Base-by-base conservation (phyloP, 1,140 invertebrate genomes). In the Ditylenchus dipsaci region DNA sequence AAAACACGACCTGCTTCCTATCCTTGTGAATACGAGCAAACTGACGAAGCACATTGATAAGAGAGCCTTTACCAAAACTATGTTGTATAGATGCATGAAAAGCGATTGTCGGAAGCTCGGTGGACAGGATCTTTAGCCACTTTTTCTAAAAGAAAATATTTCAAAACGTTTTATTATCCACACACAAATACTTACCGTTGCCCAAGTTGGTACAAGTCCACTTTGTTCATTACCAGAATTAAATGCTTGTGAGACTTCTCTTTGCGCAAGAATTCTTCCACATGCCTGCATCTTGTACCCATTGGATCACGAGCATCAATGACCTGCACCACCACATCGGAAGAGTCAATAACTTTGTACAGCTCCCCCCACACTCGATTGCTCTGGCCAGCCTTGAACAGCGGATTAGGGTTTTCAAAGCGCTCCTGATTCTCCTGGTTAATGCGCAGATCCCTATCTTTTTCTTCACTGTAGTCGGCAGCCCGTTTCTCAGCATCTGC, bases 361-460 rank as follows among this genome's bases (percentile, higher is more conserved):
- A 99, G 84, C 84, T 99, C 96, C 86, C 95, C 95, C 95, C 96
- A 99, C 79, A 99, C 95, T 76, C 96, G 87, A 86, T 89, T 95
- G 78, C 93, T 97, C 83, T 95, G 92, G 1, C 95, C 96, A 58
- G 86, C 86, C 68, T 83, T 83, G 76, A 87, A 87, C 0, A 86
- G 78, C 47, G 85, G 78, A 69, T 86, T 85, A 42, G 69, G 78
- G 58, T 83, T 83, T 69, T 82, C 82, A 11, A 43, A 45, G 13
- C 81, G 47, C 27, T 72, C 76, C 11, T 83, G 78, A 19, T 82
- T 84, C 30, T 76, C 77, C 56, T 82, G 79, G 15, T 85, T 84
- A 45, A 68, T 70, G 0, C 91, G 86, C 59, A 94, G 85, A 85
- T 95, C 91, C 45, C 87, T 80, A 86, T 97, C 95, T 79, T 94